phyloP scores from a whole-genome alignment of 2,797 vertebrate genomes.

The Buphagus erythrorhynchus region DNA sequence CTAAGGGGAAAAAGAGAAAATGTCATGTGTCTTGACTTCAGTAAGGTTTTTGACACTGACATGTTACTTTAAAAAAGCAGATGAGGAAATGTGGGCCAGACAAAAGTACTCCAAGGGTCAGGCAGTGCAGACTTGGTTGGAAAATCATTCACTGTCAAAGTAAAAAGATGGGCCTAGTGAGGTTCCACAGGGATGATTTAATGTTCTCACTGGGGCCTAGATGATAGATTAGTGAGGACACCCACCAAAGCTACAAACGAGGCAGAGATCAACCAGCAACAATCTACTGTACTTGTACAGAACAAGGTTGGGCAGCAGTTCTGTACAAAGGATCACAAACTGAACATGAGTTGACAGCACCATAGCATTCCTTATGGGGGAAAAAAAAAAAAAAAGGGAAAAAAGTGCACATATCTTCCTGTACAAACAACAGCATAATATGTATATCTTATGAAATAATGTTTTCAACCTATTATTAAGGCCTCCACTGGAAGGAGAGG shows the following conservation, averaged over 20 bases:
- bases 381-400: background rate
- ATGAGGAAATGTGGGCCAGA: background rate
- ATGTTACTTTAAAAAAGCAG: background rate
- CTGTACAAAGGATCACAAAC: background rate
- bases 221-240: background rate
- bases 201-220: background rate
- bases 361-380: background rate
- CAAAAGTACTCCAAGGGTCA: background rate
- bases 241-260: background rate
- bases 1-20: constrained; percentile 3
- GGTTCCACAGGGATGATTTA: background rate
- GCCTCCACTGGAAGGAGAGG: background rate
- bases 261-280: background rate
- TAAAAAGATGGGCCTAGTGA: background rate
- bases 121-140: background rate
- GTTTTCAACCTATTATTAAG: background rate
- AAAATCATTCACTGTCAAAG: background rate
- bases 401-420: background rate
- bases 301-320: background rate
- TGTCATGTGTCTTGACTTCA: background rate
- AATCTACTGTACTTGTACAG: background rate
- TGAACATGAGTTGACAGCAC: background rate
- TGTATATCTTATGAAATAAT: background rate
- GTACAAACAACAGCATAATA: background rate
- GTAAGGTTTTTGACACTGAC: background rate